Evolutionary conservation across 1,140 invertebrate species (phyloP), one percentile per base, ranked within the genome.

Genomic region (Drosophila elegans): DNA sequence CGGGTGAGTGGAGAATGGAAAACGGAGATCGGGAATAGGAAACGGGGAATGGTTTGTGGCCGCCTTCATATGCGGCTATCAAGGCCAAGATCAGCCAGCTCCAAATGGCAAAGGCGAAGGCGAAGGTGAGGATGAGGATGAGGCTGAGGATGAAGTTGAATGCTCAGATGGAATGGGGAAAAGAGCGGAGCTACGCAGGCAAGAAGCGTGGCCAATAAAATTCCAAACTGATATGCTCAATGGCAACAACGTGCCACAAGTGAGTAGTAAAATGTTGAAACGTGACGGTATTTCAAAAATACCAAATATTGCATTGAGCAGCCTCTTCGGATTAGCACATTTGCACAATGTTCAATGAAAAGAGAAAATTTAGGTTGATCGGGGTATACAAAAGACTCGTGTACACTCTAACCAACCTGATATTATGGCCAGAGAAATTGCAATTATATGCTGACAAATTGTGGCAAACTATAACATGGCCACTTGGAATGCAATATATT

Each of bases 251-350:
- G 84, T 88, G 83, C 84, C 83, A 89, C 67, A 88, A 88, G 84
- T 88, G 83, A 88, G 83, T 88, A 89, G 84, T 88, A 89, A 88
- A 88, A 88, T 88, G 84, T 84, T 62, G 86, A 88, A 88, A 88
- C 84, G 84, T 88, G 84, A 88, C 78, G 84, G 72, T 88, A 88
- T 88, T 88, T 88, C 76, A 86, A 75, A 84, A 88, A 88, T 66
- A 88, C 78, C 79, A 80, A 83, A 88, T 81, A 88, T 76, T 81
- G 74, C 45, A 69, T 68, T 71, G 53, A 67, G 66, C 54, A 61
- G 57, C 45, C 16, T 29, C 7, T 57, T 61, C 42, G 52, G 51
- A 53, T 64, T 41, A 52, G 56, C 68, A 62, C 80, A 83, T 83
- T 83, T 66, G 63, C 81, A 86, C 81, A 85, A 78, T 57, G 62